phyloP scores from a whole-genome alignment of 2,113 vertebrate genomes.

The Rostratula benghalensis region DNA sequence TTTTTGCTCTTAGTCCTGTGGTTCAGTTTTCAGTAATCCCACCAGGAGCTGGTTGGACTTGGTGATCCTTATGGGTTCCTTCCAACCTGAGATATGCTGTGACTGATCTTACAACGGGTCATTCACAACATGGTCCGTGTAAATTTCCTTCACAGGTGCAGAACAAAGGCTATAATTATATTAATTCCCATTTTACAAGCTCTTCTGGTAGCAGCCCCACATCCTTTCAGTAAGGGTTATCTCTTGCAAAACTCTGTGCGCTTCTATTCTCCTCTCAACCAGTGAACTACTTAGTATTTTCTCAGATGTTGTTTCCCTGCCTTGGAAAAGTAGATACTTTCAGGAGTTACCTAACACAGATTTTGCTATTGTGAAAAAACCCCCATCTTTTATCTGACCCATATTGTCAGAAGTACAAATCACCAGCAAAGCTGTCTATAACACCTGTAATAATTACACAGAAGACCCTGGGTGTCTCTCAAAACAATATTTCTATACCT shows the following conservation, averaged over 20 bases:
- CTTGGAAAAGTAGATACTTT: not conserved
- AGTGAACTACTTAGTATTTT: not conserved
- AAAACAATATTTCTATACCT: not conserved
- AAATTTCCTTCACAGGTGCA: not conserved
- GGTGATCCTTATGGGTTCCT: not conserved
- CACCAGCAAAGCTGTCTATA: not conserved
- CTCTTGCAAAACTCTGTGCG: not conserved
- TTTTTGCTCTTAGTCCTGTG: fast-evolving
- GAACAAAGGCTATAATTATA: not conserved
- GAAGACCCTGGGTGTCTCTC: not conserved
- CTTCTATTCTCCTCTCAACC: not conserved
- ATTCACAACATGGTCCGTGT: not conserved
- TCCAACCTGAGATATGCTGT: not conserved
- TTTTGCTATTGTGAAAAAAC: not conserved
- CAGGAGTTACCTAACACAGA: not conserved
- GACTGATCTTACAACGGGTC: not conserved
- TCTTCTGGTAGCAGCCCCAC: not conserved
- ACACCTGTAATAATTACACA: not conserved
- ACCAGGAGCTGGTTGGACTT: not conserved
- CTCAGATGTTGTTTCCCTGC: not conserved
- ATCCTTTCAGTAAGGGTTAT: not conserved
- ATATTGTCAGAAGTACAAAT: not conserved
- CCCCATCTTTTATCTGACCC: not conserved
- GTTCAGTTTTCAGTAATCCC: not conserved
- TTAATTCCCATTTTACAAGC: not conserved